phyloP scores from a whole-genome alignment of 2,888 invertebrate species.

The Tipula helvola region DNA sequence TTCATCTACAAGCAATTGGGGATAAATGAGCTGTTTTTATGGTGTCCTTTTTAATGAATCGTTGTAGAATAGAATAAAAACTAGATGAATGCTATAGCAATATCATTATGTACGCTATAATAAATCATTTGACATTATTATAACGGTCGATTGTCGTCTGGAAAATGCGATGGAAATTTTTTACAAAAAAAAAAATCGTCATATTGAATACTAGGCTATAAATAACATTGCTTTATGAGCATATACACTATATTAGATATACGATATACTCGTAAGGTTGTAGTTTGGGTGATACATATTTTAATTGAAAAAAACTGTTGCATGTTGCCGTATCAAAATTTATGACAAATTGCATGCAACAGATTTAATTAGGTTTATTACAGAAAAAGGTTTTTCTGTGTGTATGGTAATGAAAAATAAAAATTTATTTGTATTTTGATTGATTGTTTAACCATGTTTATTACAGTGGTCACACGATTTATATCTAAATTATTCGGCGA shows the following conservation, averaged over 20 bases:
- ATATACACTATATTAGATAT: too few relatives aligned
- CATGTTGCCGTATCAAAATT: not conserved
- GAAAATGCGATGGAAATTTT: not conserved
- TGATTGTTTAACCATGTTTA: not conserved
- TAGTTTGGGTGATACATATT: not conserved
- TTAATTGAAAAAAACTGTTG: not conserved
- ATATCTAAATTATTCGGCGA: too few relatives aligned
- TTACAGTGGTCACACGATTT: not conserved
- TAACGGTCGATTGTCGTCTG: not conserved
- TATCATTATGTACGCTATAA: not conserved
- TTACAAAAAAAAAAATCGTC: not conserved
- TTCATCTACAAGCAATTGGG: not conserved
- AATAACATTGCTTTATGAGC: not conserved
- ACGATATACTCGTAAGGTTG: too few relatives aligned
- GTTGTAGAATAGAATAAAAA: not conserved
- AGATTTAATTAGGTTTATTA: not conserved
- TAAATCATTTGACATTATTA: not conserved
- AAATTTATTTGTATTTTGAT: not conserved
- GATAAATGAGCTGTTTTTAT: not conserved
- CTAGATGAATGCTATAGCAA: not conserved
- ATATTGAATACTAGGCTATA: not conserved
- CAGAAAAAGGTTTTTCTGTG: not conserved
- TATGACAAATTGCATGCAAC: not conserved
- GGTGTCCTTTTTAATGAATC: not conserved
- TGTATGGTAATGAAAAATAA: not conserved